Evolutionary conservation across 2,888 invertebrate genomes (phyloP), one percentile per base, ranked within the genome.

Genomic region (Hydriomena furcata): DNA sequence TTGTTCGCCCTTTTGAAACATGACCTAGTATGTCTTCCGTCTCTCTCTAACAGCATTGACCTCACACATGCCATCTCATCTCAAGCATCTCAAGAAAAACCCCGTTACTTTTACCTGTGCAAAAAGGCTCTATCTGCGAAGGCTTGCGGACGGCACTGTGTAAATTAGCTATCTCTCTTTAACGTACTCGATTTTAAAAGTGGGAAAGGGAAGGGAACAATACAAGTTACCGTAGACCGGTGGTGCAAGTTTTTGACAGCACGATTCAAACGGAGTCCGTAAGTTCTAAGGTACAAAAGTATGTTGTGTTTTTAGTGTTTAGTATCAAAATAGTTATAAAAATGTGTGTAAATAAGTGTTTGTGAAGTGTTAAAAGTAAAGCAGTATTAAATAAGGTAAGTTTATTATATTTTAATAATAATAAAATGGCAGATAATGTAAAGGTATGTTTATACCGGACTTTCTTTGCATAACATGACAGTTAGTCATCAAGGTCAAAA

Each of bases 91-190:
- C 72, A 85, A 87, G 85, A 84, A 84, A 88, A 79, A 75, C 80
- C 77, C 90, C 91, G 91, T 91, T 91, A 91, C 90, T 90, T 91
- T 90, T 91, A 88, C 88, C 84, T 68, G 78, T 84, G 87, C 89
- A 85, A 88, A 88, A 89, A 90, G 89, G 88, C 80, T 82, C 71
- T 83, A 90, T 89, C 89, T 87, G 83, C 76, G 65, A 71, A 66
- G 68, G 47, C 35, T 66, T 52, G 7, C 24, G 47, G 59, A 52
- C 65, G 60, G 40, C 37, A 25, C 47, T 50, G 34, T 47, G n/a
- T 2, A 35, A 34, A 7, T 45, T 25, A 12, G 13, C 55, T 49
- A 43, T 79, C 82, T 73, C 75, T 52, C 40, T 85, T 65, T 52
- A 17, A 17, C 65, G 8, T 47, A 11, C 11, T 7, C n/a, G 1